These are phyloP conservation scores for Ophioninae sp. DNA, from an alignment of 2,888 invertebrate species.

Conservation along the genomic window DNA sequence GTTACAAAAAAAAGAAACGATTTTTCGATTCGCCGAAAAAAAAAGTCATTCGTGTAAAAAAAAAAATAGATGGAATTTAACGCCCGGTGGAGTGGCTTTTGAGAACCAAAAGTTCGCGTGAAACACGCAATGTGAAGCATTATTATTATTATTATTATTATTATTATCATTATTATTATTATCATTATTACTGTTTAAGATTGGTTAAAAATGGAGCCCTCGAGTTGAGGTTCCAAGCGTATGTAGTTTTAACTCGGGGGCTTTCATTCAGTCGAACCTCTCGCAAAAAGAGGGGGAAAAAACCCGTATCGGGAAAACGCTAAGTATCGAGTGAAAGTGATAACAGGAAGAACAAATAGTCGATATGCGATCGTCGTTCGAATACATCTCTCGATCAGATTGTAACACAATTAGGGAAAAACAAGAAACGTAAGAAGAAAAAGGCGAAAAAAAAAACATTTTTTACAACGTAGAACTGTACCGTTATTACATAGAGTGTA, in stretches of 20 bases:
- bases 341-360: slow-evolving; percentile 52
- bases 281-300: slow-evolving; percentile 51
- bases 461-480: slow-evolving; percentile 77
- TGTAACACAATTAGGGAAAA: slow-evolving; percentile 44
- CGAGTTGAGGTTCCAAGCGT: slow-evolving; percentile 21
- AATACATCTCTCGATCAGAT: slow-evolving; percentile 53
- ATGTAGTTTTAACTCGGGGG: slow-evolving; percentile 43
- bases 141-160: slow-evolving; percentile 40
- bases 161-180: slow-evolving; percentile 29
- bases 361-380: slow-evolving; percentile 50
- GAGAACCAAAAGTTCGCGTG: slow-evolving; percentile 39
- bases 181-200: slow-evolving; percentile 38
- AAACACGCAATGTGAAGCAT: slow-evolving; percentile 42
- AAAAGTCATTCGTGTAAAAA: background rate
- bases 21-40: slow-evolving; percentile 18
- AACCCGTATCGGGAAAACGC: slow-evolving; percentile 51
- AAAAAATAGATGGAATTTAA: background rate
- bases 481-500: slow-evolving; percentile 73
- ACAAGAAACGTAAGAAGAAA: background rate
- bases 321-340: slow-evolving; percentile 46
- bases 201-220: slow-evolving; percentile 45
- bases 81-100: background rate
- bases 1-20: slow-evolving; percentile 47
- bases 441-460: slow-evolving; percentile 54
- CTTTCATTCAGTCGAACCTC: slow-evolving; percentile 56